Base-by-base conservation (phyloP, 2,888 invertebrate genomes). In the Cordylochernes scorpioides region DNA sequence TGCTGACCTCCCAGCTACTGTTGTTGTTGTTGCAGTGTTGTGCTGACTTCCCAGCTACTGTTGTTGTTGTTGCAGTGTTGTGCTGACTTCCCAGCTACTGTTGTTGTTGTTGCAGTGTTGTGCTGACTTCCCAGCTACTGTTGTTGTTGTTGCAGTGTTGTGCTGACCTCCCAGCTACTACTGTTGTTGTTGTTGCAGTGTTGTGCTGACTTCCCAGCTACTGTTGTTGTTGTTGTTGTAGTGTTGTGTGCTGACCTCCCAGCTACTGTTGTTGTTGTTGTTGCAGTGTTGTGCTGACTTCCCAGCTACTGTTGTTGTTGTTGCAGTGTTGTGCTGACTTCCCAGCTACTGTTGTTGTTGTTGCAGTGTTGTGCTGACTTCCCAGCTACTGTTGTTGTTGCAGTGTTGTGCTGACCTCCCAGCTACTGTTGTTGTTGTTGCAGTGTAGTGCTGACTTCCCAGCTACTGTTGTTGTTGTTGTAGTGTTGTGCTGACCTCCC, bases 251-350 rank as follows among this genome's bases (percentile, higher is more conserved):
- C n/a, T n/a, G n/a, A n/a, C n/a, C n/a, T n/a, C 24, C 3, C 17
- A 36, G 18, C 25, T 6, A 30, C 18, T n/a, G 27, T 35, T 21
- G 12, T 27, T 27, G 27, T 29, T 29, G n/a, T 39, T 30, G 12
- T 24, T 34, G 39, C 30, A 35, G 29, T 82, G 80, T 54, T 94
- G 97, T 54, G 88, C 94, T 39, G 94, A 94, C 8, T 74, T 99
- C 22, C 3, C 17, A 36, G 18, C 25, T 6, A 30, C 18, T n/a
- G 27, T 35, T 21, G 12, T 27, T 27, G 27, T 29, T 29, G n/a
- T 39, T 30, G 12, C 22, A 35, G 39, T 31, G 36, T 30, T 82
- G 80, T 54, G 94, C n/a, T n/a, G n/a, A n/a, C n/a, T n/a, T n/a
- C 24, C 3, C 17, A 36, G 18, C 25, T 6, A 30, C 18, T n/a